A percentile compares a stretch with the other conserved stretches of the same genome.
phyloP scores from a whole-genome alignment of 2,797 vertebrate species.

The Triplophysa bombifrons region DNA sequence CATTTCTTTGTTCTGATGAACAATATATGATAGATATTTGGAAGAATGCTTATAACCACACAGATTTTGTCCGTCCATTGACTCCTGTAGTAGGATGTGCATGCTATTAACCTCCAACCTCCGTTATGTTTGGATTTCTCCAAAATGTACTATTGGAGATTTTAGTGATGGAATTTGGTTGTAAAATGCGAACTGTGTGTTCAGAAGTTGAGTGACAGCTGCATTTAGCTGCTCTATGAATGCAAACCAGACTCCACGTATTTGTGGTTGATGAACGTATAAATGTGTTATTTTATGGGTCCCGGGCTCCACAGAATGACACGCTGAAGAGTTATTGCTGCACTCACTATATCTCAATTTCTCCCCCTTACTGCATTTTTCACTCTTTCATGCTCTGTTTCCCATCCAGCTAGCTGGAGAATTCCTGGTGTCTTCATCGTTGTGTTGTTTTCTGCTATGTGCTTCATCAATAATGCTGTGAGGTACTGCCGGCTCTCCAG shows the following conservation, averaged over 20 bases:
- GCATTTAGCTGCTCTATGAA: not conserved
- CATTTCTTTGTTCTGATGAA: no score
- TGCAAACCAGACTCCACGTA: not conserved
- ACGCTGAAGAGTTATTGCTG: not conserved
- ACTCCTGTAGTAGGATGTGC: no score
- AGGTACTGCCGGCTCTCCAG: constrained; percentile 10
- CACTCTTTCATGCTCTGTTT: constrained; percentile 5
- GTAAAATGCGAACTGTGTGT: no score
- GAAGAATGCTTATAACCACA: no score
- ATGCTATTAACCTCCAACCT: no score
- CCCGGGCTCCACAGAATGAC: not conserved
- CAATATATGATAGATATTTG: no score
- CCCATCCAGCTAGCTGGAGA: not conserved
- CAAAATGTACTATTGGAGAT: no score
- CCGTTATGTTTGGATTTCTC: no score
- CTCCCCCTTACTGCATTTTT: not conserved
- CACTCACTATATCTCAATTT: not conserved
- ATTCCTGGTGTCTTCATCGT: constrained; percentile 19
- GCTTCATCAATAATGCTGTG: constrained; percentile 36
- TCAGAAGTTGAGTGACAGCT: not conserved
- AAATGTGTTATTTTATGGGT: not conserved
- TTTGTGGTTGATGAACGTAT: not conserved
- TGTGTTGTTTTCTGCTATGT: constrained; percentile 24
- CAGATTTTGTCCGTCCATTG: no score
- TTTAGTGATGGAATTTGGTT: no score